Evolutionary conservation across 2,113 vertebrate genomes (phyloP), one percentile per base, ranked within the genome.

Genomic region (Hypomesus transpacificus): DNA sequence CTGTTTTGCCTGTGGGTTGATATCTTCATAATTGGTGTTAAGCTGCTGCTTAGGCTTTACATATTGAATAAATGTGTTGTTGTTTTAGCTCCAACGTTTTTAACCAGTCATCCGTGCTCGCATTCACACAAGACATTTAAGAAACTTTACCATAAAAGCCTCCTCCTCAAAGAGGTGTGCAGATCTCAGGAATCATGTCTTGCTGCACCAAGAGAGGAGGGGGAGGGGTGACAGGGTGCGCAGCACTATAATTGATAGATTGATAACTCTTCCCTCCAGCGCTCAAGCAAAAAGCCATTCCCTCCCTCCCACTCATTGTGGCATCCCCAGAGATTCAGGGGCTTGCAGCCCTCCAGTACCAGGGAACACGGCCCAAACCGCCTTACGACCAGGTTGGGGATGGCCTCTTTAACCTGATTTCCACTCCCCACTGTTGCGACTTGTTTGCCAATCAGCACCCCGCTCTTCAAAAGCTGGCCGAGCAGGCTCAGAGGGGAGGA

Each of bases 201-300:
- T 7, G n/a, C 68, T 13, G 9, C 58, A 28, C 78, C 80, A 59
- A 60, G 22, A n/a, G 53, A n/a, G n/a, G 17, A 4, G 53, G 53
- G 53, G 68, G 51, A 31, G 59, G 73, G 59, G 63, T 62, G 54
- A 39, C 17, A 74, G 70, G 75, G 46, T 58, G 75, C 7, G 50
- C 62, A 50, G 56, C 73, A 75, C 77, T 82, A 70, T 80, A 79
- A 83, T 81, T 82, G 82, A 87, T 81, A 80, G 77, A 84, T 76
- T 84, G 80, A n/a, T 46, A 46, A 56, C 53, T 64, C 66, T 75
- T 76, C 53, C 57, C 53, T 46, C 73, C 70, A 53, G 58, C 68
- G 68, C 71, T 68, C 68, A n/a, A 68, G 70, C 62, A 71, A 69
- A 63, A 66, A 16, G 72, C 8, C 56, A 69, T 9, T 34, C 14